Evolutionary conservation across 2,888 invertebrate genomes (phyloP), one percentile per base, ranked within the genome.

Genomic region (Caenorhabditis macrosperma): DNA sequence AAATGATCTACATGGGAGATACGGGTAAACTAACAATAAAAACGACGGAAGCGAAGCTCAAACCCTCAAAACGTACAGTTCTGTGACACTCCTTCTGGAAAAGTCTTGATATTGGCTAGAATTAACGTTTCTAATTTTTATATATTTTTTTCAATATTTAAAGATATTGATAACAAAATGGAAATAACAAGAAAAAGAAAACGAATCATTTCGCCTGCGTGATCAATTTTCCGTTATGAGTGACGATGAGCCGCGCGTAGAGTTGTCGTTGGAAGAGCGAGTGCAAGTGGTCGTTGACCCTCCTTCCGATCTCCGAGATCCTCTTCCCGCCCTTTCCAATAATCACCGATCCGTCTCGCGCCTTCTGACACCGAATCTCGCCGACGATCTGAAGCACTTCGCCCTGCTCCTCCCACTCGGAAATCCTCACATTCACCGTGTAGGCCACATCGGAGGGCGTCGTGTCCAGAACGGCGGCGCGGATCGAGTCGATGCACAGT

Each of bases 391-490:
- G 80, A 5, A 88, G 72, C 22, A 80, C 67, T 63, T 86, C 85
- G 68, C 84, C 85, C 6, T 86, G 63, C 41, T 86, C 85, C 17
- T 66, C 54, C 87, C 86, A 88, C 22, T 90, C 89, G 24, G 67
- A 55, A 15, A 90, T 82, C 54, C 82, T 74, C 1, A 91, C 92
- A 77, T 93, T 92, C 3, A 79, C 52, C 1, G 68, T 63, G 52
- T 86, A 86, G 0, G 97, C 97, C 50, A 97, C 93, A 92, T 97
- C 95, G 84, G 95, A 93, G 0, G 94, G 94, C 50, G 97, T 91
- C 89, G 94, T 93, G 90, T 98, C 95, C 76, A 98, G 91, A 46
- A 97, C 93, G 85, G 94, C 94, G 1, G 96, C 95, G 87, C 94
- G 93, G 0, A 97, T 94, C 69, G 94, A 94, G 85, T 94, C 93